Percentiles rank a stretch among this genome's conserved stretches.
phyloP scores from a whole-genome alignment of 2,797 vertebrate genomes.

The Leptatherina wallacei region DNA sequence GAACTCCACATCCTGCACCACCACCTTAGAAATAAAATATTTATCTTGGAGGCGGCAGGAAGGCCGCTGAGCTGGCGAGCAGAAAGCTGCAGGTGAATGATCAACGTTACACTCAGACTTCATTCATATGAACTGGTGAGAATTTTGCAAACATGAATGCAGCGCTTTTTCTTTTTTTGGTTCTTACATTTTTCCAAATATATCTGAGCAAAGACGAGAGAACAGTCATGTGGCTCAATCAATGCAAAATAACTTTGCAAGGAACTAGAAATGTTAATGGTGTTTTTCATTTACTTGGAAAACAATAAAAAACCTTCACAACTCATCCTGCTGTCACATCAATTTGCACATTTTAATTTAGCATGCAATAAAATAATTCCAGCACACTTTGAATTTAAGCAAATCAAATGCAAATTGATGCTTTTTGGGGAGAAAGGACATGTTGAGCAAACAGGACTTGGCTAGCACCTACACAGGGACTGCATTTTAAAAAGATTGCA shows the following conservation, averaged over 20 bases:
- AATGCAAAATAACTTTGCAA: background rate
- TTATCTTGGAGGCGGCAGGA: no score
- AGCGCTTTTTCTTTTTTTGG: no score
- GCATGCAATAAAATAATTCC: background rate
- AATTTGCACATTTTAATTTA: background rate
- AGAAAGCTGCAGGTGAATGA: no score
- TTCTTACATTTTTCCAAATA: slow-evolving; percentile 3
- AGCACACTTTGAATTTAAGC: background rate
- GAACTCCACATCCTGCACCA: no score
- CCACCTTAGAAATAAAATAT: no score
- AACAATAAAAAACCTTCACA: background rate
- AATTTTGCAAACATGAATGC: no score
- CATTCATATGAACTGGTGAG: no score
- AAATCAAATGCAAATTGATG: background rate
- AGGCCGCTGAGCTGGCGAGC: no score
- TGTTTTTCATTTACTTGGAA: background rate
- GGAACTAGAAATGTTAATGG: background rate
- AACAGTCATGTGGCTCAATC: no score
- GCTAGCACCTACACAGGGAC: background rate
- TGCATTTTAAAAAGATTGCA: background rate
- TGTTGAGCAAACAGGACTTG: background rate
- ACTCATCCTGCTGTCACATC: background rate
- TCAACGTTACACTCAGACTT: no score
- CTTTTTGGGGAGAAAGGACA: background rate
- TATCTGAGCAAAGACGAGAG: background rate